Percentiles rank a stretch among this genome's conserved stretches.
Conservation (phyloP, 2,888 invertebrate species). For the Gymnoscelis rufifasciata region DNA sequence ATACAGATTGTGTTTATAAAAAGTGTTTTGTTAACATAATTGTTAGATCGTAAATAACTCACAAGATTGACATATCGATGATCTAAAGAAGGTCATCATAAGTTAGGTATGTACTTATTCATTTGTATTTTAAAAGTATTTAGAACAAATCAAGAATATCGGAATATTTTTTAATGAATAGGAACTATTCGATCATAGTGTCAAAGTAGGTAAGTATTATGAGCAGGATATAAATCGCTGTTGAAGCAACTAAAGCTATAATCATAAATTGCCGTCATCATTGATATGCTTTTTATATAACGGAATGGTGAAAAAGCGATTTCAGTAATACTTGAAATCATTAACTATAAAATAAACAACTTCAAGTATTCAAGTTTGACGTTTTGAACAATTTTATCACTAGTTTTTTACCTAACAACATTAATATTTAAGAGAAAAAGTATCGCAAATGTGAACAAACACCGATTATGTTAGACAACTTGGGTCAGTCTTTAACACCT, state of each 20-base stretch:
- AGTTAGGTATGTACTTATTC: too few species aligned
- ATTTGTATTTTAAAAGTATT: too few species aligned
- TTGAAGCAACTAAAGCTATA: slow-evolving; percentile 54
- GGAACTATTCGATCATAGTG: too few species aligned
- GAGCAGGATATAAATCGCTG: slow-evolving; percentile 48
- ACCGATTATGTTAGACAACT: slow-evolving; percentile 34
- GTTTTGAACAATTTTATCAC: slow-evolving; percentile 29
- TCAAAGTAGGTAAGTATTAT: too few species aligned
- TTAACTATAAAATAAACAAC: slow-evolving; percentile 37
- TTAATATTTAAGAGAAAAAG: slow-evolving; percentile 33
- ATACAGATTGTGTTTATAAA: too few species aligned
- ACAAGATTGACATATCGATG: too few species aligned
- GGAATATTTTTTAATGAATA: neutral
- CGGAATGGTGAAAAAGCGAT: slow-evolving; percentile 60
- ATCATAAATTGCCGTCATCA: slow-evolving; percentile 44
- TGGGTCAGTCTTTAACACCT: slow-evolving; percentile 49
- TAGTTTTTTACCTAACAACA: slow-evolving; percentile 39
- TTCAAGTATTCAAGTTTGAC: slow-evolving; percentile 30
- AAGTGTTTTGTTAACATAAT: too few species aligned
- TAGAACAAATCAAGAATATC: too few species aligned
- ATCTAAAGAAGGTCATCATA: too few species aligned
- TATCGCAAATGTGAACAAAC: slow-evolving; percentile 28
- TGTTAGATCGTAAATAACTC: too few species aligned
- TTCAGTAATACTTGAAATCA: slow-evolving; percentile 40
- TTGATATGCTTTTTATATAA: slow-evolving; percentile 65